These are phyloP conservation scores for Arrhopalites spinosus DNA, from an alignment of 2,888 invertebrate species.

Conservation along the genomic window DNA sequence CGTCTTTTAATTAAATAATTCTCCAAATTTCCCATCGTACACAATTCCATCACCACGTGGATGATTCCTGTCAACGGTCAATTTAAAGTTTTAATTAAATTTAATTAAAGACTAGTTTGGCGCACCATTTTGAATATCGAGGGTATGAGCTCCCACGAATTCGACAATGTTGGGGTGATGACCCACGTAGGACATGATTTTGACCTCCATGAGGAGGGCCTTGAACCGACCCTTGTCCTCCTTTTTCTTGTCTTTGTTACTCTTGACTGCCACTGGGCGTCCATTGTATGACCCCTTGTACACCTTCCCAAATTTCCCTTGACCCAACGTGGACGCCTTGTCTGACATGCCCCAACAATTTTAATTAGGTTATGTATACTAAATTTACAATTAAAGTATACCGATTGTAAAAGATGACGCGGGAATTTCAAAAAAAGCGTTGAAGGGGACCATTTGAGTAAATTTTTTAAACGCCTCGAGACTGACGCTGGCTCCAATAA, in stretches of 20 bases:
- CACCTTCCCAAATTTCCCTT: not conserved
- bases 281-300: not conserved
- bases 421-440: too few species aligned
- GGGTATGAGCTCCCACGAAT: not conserved
- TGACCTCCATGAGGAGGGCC: not conserved
- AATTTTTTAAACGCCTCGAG: too few species aligned
- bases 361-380: too few species aligned
- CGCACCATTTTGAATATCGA: not conserved
- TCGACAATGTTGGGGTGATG: not conserved
- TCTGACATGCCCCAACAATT: too few species aligned
- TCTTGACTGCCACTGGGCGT: not conserved
- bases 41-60: not conserved
- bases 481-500: too few species aligned
- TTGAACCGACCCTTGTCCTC: not conserved
- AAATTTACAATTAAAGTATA: too few species aligned
- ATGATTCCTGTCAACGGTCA: not conserved
- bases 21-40: not conserved
- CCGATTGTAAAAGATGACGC: too few species aligned
- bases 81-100: not conserved
- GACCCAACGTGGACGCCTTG: too few species aligned
- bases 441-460: too few species aligned
- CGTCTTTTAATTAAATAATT: not conserved
- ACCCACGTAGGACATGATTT: constrained; percentile 1
- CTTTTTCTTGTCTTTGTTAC: not conserved
- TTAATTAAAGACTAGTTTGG: not conserved